These are phyloP conservation scores for Pteronura brasiliensis DNA, from an alignment of 2,113 vertebrate genomes.

Conservation along the genomic window DNA sequence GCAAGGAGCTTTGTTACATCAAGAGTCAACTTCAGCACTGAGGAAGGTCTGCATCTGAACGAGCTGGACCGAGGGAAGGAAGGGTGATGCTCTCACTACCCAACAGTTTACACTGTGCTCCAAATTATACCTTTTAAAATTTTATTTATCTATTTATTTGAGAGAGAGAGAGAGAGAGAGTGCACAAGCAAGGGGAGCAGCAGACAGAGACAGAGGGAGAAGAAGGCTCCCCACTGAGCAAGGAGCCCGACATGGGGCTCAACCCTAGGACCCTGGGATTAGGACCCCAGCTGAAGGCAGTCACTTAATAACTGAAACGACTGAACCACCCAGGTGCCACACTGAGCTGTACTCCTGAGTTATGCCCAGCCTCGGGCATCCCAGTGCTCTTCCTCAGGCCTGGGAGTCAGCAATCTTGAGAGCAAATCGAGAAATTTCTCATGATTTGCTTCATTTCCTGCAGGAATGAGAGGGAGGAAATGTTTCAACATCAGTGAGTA, in stretches of 20 bases:
- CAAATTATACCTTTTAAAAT: background rate
- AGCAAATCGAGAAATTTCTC: background rate
- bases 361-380: background rate
- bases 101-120: background rate
- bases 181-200: background rate
- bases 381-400: background rate
- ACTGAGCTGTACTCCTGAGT: background rate
- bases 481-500: background rate
- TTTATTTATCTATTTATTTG: no score
- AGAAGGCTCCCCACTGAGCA: background rate
- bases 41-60: background rate
- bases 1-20: background rate
- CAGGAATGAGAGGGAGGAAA: background rate
- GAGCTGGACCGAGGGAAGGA: background rate
- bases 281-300: background rate
- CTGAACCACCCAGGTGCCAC: background rate
- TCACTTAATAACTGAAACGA: background rate
- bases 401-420: background rate
- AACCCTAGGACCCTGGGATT: background rate
- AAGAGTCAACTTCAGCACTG: background rate
- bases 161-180: background rate
- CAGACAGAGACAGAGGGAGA: background rate
- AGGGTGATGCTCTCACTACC: background rate
- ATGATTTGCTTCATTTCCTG: background rate
- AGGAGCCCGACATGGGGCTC: background rate